Base-by-base conservation (phyloP, 2,797 vertebrate species). In the Sebastes glaucus region DNA sequence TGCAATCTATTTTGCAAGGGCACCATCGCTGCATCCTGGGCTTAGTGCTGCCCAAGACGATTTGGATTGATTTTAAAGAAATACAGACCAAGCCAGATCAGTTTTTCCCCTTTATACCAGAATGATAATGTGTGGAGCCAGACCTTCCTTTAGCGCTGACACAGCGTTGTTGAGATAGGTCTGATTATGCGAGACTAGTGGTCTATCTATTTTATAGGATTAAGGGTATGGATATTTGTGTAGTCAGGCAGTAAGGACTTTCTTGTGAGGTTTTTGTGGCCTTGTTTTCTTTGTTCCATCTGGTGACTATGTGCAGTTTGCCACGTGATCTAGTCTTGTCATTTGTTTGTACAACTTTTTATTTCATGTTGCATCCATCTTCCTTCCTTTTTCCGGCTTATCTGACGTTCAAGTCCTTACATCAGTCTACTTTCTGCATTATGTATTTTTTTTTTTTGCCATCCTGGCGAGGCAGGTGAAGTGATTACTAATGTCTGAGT, bases 401-500 rank as follows among this genome's bases (percentile, higher is more conserved):
- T 53, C 20, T 69, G 2, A 11, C 53, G 8, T 56, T 80, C 18
- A 62, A 20, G 62, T 42, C 64, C 32, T 42, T 28, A 42, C 27
- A 49, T 53, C 33, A 2, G 20, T 72, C 60, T 46, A 2, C 25
- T 67, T n/a, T 49, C 18, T 42, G 38, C 49, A 16, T 35, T 66
- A 4, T n/a, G 11, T 38, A 4, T 23, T 23, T 22, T 49, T 46
- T 38, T 35, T 38, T 68, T 55, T 46, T 64, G n/a, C 68, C 42
- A 16, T 71, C 53, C 63, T 70, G 67, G 46, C 13, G 28, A 80
- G 57, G 65, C 65, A 72, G 75, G 78, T 86, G 78, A 86, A 72
- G 67, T 87, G 74, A 85, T 82, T 80, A 25, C 81, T 80, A 62
- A 74, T 53, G 82, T 83, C 74, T 72, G 33, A 72, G 68, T 84